Evolutionary conservation across 2,888 invertebrate genomes (phyloP).

Genomic region (Alloplasta piceator): DNA sequence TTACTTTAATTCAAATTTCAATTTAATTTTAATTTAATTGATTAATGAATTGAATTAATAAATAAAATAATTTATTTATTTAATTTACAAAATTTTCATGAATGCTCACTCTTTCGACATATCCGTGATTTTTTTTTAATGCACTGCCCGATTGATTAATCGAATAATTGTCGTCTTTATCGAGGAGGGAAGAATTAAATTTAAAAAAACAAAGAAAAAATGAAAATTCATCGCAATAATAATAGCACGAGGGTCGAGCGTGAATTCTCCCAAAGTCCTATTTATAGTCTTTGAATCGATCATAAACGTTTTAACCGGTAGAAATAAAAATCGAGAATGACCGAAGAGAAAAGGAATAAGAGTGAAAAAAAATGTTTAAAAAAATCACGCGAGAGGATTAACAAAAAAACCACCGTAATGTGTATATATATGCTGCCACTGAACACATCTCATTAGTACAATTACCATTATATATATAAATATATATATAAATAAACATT

Average conservation of each 20-base stretch:
- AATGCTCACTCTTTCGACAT: constrained; percentile 71
- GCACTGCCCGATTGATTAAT: constrained; percentile 70
- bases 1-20: too few relatives aligned
- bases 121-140: constrained; percentile 70
- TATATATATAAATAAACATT: constrained; percentile 72
- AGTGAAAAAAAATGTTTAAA: constrained; percentile 53
- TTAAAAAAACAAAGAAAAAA: constrained; percentile 49
- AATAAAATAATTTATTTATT: too few relatives aligned
- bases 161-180: constrained; percentile 33
- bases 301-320: constrained; percentile 66
- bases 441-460: constrained; percentile 83
- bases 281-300: constrained; percentile 66
- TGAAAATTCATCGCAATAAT: constrained; percentile 51
- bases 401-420: constrained; percentile 70
- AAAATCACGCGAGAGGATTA: constrained; percentile 67
- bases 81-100: too few relatives aligned
- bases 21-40: too few relatives aligned
- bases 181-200: constrained; percentile 37
- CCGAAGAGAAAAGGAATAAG: constrained; percentile 6
- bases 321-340: constrained; percentile 19
- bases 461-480: constrained; percentile 78
- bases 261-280: constrained; percentile 64
- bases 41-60: constrained; percentile 33
- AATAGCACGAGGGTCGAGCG: constrained; percentile 69
- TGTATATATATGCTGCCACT: constrained; percentile 82